A percentile compares a stretch with the other conserved stretches of the same genome.
Conservation (phyloP, 2,888 invertebrate species). For the Osedax fenrisi region DNA sequence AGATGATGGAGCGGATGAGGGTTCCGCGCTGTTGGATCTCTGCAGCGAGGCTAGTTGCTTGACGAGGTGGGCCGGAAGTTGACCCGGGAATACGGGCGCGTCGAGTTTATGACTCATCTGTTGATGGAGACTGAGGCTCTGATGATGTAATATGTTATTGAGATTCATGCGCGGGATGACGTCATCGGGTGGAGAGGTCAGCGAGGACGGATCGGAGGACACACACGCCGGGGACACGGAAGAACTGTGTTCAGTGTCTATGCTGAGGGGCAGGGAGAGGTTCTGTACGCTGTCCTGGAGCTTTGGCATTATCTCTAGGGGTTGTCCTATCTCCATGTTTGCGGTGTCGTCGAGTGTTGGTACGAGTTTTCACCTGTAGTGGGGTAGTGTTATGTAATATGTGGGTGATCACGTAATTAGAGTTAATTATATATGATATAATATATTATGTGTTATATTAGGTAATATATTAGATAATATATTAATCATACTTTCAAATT, state of each 20-base stretch:
- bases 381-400: too few species aligned
- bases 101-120: not conserved
- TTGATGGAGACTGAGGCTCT: not conserved
- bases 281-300: not conserved
- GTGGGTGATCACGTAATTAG: too few species aligned
- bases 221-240: not conserved
- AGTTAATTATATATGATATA: too few species aligned
- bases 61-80: not conserved
- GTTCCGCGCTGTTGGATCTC: not conserved
- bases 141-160: not conserved
- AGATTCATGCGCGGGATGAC: not conserved
- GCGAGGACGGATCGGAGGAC: not conserved
- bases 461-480: too few species aligned
- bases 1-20: not conserved
- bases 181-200: not conserved
- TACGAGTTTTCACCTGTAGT: too few species aligned
- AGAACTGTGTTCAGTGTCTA: not conserved
- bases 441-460: too few species aligned
- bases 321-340: too few species aligned
- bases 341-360: too few species aligned
- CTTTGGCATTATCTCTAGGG: too few species aligned
- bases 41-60: not conserved
- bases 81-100: not conserved
- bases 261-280: not conserved
- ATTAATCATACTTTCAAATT: too few species aligned